A percentile compares a stretch with the other conserved stretches of the same genome.
phyloP scores from a whole-genome alignment of 2,113 vertebrate genomes.

The Phylloscopus trochilus region DNA sequence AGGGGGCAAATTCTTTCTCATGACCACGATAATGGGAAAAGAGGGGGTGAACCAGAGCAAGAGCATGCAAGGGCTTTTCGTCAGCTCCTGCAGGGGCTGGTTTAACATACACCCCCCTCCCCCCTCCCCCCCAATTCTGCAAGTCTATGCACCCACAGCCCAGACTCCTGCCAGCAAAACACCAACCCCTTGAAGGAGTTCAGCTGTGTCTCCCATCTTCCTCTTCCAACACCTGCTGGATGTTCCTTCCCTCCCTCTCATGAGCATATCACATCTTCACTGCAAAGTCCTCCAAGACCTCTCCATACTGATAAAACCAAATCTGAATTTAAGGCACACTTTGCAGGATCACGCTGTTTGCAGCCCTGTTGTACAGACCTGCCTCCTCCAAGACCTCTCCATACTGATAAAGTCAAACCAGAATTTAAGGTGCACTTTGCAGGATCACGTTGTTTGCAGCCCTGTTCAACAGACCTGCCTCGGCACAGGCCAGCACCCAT shows the following conservation, averaged over 20 bases:
- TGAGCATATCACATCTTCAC: not conserved
- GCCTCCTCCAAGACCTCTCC: not conserved
- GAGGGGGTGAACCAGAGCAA: not conserved
- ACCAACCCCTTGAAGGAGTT: not conserved
- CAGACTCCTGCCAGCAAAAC: not conserved
- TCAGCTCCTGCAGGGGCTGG: not conserved
- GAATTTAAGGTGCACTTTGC: not conserved
- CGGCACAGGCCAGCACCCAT: not conserved
- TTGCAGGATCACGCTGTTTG: not conserved
- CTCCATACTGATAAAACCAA: not conserved
- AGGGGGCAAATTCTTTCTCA: not conserved
- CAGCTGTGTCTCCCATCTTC: not conserved
- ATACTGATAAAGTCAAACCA: not conserved
- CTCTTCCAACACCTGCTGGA: not conserved
- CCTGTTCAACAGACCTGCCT: not conserved
- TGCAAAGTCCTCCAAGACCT: not conserved
- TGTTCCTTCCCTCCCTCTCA: not conserved
- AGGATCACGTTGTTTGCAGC: not conserved
- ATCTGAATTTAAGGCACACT: not conserved
- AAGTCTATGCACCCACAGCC: not conserved
- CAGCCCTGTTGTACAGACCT: not conserved
- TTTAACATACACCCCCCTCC: accelerated
- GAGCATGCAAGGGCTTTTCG: accelerated
- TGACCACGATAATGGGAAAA: not conserved
- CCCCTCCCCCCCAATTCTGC: not conserved